Percentiles rank a stretch among this genome's conserved stretches.
Conservation (phyloP, 2,797 vertebrate genomes). For the Apodemus agrarius region DNA sequence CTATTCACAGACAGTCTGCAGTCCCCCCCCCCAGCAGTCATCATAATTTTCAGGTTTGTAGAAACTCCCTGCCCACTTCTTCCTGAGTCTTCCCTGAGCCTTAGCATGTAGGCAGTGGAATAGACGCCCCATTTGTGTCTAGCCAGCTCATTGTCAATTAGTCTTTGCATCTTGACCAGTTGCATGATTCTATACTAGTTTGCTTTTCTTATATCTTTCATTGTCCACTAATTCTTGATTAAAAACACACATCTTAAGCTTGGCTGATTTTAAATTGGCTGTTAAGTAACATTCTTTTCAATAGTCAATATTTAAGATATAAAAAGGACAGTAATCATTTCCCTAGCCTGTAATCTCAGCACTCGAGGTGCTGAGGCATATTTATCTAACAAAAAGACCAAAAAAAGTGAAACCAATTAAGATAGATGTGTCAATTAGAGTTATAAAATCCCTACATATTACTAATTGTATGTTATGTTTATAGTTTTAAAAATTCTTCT, state of each 20-base stretch:
- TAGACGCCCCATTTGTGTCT: not conserved
- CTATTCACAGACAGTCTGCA: not conserved
- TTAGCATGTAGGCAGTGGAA: not conserved
- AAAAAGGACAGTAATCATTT: not conserved
- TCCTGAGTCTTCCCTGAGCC: not conserved
- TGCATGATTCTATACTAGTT: not conserved
- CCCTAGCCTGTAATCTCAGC: not conserved
- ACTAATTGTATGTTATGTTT: not conserved
- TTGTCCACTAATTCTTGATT: not conserved
- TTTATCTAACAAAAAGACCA: not conserved
- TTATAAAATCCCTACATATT: not conserved
- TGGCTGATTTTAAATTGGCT: not conserved
- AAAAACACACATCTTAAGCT: not conserved
- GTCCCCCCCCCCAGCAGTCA: not conserved
- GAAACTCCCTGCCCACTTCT: not conserved
- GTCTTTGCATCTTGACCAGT: not conserved
- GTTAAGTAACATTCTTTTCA: not conserved
- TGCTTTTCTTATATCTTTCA: not conserved
- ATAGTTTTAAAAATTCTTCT: too few relatives aligned
- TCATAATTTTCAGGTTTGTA: not conserved
- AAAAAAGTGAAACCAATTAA: not conserved
- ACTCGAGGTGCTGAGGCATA: not conserved
- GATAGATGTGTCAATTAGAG: not conserved
- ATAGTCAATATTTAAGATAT: conserved; percentile 2
- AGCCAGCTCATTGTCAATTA: not conserved